phyloP scores from a whole-genome alignment of 2,113 vertebrate genomes.

The Cinclus mexicanus region DNA sequence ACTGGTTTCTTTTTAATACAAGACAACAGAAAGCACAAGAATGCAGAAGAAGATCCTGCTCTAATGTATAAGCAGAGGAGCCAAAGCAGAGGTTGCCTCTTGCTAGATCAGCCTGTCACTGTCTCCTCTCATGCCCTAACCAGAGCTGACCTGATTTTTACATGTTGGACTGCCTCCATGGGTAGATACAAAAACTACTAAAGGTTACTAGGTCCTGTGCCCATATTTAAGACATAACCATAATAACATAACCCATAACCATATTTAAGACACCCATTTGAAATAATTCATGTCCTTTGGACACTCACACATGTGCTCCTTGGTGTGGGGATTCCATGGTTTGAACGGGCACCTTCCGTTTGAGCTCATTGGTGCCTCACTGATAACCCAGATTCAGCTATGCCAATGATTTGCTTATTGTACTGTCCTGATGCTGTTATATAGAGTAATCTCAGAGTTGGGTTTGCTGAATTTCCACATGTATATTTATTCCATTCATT shows the following conservation, averaged over 20 bases:
- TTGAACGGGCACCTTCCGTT: neutral
- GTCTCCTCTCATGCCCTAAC: neutral
- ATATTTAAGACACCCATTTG: neutral
- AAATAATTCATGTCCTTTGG: neutral
- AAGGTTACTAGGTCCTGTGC: neutral
- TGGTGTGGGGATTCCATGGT: neutral
- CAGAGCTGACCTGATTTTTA: neutral
- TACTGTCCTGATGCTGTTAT: neutral
- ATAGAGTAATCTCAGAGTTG: neutral
- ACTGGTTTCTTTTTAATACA: neutral
- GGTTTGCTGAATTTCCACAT: neutral
- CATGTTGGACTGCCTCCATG: neutral
- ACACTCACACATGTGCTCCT: neutral
- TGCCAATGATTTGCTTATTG: neutral
- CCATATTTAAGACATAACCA: no score
- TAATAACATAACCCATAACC: neutral
- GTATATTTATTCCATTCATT: neutral
- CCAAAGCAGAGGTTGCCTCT: neutral
- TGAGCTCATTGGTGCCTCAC: neutral
- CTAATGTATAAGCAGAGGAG: neutral
- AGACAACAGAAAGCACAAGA: neutral
- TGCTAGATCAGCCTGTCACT: neutral
- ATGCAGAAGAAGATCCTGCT: neutral
- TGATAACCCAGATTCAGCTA: neutral
- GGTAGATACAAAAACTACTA: neutral